A percentile compares a stretch with the other conserved stretches of the same genome.
phyloP scores from a whole-genome alignment of 2,888 invertebrate genomes.

The Pheosia tremula region DNA sequence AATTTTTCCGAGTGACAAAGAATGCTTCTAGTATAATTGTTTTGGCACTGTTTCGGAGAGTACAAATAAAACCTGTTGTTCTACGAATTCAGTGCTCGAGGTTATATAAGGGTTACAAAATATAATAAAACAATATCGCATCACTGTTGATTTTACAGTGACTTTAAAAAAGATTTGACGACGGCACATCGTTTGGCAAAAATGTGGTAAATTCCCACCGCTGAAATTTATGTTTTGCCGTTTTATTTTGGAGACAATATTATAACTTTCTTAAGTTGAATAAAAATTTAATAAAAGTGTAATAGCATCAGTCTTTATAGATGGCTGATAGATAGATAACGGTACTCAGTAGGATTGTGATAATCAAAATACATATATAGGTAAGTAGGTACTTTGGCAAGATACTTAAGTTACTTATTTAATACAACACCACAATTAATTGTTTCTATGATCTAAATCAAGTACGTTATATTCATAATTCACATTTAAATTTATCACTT shows the following conservation, averaged over 20 bases:
- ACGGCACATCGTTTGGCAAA: too few relatives aligned
- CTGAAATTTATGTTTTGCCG: too few relatives aligned
- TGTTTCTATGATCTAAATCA: slow-evolving; percentile 8
- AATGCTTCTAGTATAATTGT: slow-evolving; percentile 17
- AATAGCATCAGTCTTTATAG: slow-evolving; percentile 1
- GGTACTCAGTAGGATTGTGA: background rate
- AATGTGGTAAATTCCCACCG: background rate
- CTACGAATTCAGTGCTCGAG: background rate
- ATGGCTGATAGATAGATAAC: background rate
- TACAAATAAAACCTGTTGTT: slow-evolving; percentile 13
- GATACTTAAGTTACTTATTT: background rate
- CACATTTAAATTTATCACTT: slow-evolving; percentile 22
- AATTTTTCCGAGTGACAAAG: slow-evolving; percentile 11
- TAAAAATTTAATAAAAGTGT: background rate
- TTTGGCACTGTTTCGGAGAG: slow-evolving; percentile 23
- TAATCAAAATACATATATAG: background rate
- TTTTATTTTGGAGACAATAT: too few relatives aligned
- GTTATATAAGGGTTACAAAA: background rate
- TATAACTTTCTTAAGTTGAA: background rate
- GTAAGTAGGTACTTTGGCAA: background rate
- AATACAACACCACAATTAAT: background rate
- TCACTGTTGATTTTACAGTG: background rate
- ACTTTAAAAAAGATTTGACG: background rate
- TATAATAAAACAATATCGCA: background rate
- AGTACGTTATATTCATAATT: slow-evolving; percentile 25